Base-by-base conservation (phyloP, 2,797 vertebrate genomes). In the Eleutherodactylus coqui region DNA sequence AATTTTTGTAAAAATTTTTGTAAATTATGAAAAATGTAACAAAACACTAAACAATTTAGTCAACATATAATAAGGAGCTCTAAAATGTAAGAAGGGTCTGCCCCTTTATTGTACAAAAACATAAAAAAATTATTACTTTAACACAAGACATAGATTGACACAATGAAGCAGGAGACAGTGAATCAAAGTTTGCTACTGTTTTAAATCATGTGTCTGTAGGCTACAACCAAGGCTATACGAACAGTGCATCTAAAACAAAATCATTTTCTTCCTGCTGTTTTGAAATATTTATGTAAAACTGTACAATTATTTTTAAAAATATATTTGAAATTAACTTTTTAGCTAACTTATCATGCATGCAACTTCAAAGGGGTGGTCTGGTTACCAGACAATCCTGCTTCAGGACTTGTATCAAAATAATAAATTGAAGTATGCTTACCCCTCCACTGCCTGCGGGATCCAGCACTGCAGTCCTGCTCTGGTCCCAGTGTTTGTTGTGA, bases 151-250 rank as follows among this genome's bases (percentile, higher is more conserved):
- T 58, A 64, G 9, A 10, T 32, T 64, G 78, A 86, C 43, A 86
- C 78, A 64, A 58, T 86, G 85, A 86, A 86, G 85, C 85, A 81
- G 79, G 69, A 86, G 85, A 36, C 85, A 75, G 85, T 75, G 69
- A 90, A 67, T 86, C 36, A 24, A 72, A 72, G 7, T n/a, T 43
- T 41, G 16, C 38, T n/a, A 27, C 1, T 45, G 19, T 24, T 70
- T 38, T 10, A 38, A 70, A 36, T 34, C 34, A 17, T 29, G 19
- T 1, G 19, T 38, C 24, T 41, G 13, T 24, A n/a, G 5, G 21
- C 9, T 43, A 72, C 38, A 72, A 72, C 36, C 34, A 41, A 69
- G 34, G 32, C 32, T 36, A 36, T 19, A 69, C n/a, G n/a, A n/a
- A n/a, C n/a, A n/a, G n/a, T n/a, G n/a, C 7, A 14, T 49, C 8